phyloP scores from a whole-genome alignment of 2,797 vertebrate species.

The Spondyliosoma cantharus region DNA sequence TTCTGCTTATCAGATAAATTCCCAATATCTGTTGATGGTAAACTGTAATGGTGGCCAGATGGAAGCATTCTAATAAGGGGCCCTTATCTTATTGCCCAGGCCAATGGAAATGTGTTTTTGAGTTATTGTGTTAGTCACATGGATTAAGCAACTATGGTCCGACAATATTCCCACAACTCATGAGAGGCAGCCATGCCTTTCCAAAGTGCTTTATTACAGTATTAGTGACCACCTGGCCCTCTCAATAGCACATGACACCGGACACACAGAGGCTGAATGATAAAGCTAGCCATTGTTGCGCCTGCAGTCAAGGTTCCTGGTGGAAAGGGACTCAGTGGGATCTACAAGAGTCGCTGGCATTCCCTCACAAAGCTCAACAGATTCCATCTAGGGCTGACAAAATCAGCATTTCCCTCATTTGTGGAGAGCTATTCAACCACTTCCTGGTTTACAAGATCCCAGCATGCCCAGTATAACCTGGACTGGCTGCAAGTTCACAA shows the following conservation, averaged over 20 bases:
- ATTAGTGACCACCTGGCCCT: conserved; percentile 51
- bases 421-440: conserved; percentile 74
- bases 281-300: conserved; percentile 68
- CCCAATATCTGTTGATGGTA: neutral
- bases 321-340: conserved; percentile 43
- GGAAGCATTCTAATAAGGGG: neutral
- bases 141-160: conserved; percentile 3
- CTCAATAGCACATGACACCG: conserved; percentile 53
- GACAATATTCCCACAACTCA: conserved; percentile 8
- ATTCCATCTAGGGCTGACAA: conserved; percentile 71
- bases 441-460: conserved; percentile 76
- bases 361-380: conserved; percentile 63
- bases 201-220: conserved; percentile 32
- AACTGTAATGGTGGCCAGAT: neutral
- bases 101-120: conserved; percentile 33
- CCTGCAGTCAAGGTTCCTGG: conserved; percentile 48
- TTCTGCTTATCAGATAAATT: neutral
- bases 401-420: conserved; percentile 79
- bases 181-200: conserved; percentile 14
- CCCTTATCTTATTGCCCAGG: neutral
- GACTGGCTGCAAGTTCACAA: conserved; percentile 53
- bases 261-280: conserved; percentile 64
- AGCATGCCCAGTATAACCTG: conserved; percentile 60
- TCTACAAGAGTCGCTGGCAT: conserved; percentile 35
- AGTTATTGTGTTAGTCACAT: neutral